These are phyloP conservation scores for Solenopsis invicta DNA, from an alignment of 1,140 invertebrate species.

Conservation along the genomic window DNA sequence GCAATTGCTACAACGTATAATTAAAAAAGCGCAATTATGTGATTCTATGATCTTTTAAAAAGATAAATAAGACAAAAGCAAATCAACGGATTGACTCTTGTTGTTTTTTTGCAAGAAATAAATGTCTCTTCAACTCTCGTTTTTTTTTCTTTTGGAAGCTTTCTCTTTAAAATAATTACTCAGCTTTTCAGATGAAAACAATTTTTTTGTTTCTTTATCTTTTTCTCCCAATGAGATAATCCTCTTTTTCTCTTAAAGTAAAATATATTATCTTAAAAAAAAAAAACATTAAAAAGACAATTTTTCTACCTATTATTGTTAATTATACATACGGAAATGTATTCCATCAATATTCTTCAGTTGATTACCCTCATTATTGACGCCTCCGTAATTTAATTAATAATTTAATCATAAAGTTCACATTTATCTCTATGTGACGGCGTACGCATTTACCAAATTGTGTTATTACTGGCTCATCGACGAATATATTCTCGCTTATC, in stretches of 20 bases:
- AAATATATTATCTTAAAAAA: not conserved
- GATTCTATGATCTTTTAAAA: not conserved
- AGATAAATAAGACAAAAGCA: not conserved
- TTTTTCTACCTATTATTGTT: not conserved
- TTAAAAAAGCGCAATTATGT: not conserved
- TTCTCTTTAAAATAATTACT: not conserved
- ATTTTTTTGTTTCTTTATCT: not conserved
- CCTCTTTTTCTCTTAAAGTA: not conserved
- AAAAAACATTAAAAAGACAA: too few relatives aligned
- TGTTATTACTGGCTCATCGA: not conserved
- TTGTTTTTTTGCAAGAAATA: not conserved
- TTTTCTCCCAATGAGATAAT: not conserved
- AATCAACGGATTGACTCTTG: not conserved
- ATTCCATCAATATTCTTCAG: constrained; percentile 23
- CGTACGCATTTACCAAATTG: constrained; percentile 12
- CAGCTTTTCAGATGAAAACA: not conserved
- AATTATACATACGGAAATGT: not conserved
- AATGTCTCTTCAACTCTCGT: not conserved
- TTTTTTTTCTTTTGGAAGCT: not conserved
- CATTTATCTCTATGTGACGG: not conserved
- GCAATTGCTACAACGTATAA: not conserved
- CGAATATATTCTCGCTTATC: not conserved
- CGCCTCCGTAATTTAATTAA: constrained; percentile 28
- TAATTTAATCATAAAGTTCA: constrained; percentile 23
- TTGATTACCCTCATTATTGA: constrained; percentile 10